phyloP scores from a whole-genome alignment of 2,113 vertebrate genomes.

The Proterorhinus semilunaris region DNA sequence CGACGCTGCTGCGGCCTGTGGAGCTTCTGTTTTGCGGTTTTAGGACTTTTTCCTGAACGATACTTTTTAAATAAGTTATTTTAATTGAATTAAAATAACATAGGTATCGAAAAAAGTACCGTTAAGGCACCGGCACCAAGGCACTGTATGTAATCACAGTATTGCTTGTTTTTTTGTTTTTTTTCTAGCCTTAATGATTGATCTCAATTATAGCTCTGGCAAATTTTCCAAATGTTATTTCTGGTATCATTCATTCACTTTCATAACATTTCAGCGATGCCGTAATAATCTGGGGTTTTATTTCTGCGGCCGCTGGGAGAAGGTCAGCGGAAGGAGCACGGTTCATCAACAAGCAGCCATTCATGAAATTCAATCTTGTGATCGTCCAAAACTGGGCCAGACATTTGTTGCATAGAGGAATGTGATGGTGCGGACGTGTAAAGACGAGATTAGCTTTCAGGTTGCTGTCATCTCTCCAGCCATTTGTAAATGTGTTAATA shows the following conservation, averaged over 20 bases:
- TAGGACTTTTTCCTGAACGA: too few relatives aligned
- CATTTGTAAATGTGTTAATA: too few relatives aligned
- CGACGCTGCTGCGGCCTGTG: too few relatives aligned
- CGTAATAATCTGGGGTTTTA: background rate
- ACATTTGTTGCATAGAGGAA: background rate
- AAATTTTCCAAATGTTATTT: background rate
- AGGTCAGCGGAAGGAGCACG: slow-evolving; percentile 5
- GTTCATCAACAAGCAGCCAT: slow-evolving; percentile 34
- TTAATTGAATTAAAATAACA: too few relatives aligned
- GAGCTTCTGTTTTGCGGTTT: too few relatives aligned
- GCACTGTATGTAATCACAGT: too few relatives aligned
- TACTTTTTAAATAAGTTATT: too few relatives aligned
- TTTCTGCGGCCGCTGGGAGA: slow-evolving; percentile 21
- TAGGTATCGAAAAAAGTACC: too few relatives aligned
- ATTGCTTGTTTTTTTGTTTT: too few relatives aligned
- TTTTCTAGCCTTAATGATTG: too few relatives aligned
- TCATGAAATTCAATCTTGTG: slow-evolving; percentile 44
- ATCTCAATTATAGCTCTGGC: background rate
- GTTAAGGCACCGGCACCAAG: too few relatives aligned
- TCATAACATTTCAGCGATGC: background rate
- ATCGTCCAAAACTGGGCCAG: slow-evolving; percentile 25
- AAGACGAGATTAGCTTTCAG: background rate
- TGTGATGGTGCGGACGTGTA: background rate
- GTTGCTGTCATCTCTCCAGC: too few relatives aligned
- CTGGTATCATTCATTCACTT: background rate